Evolutionary conservation across 2,888 invertebrate genomes (phyloP), one percentile per base, ranked within the genome.

Genomic region (Chelonus formosanus): DNA sequence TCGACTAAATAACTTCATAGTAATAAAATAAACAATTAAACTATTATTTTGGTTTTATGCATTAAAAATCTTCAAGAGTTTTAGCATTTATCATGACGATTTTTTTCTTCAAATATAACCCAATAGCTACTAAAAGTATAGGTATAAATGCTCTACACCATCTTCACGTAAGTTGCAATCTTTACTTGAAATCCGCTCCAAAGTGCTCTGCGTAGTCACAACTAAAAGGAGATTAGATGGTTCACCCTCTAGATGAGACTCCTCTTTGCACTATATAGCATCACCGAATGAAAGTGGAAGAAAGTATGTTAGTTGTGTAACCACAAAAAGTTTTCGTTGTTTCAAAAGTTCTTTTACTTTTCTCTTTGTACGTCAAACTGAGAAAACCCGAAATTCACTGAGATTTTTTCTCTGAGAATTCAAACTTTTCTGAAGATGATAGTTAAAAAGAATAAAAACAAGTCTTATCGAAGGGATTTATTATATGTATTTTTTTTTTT

Each of bases 221-320:
- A 58, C 58, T 58, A 58, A 45, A 52, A 59, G 58, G 54, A 65
- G 59, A 65, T 65, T 65, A 59, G 58, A 65, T 65, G 64, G 52
- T 50, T 50, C 53, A 45, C 45, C 64, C 58, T 65, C 58, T 53
- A 53, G 36, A 35, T 45, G 32, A 57, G 53, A 65, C 44, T 58
- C 43, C 47, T 40, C 50, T 43, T 6, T 10, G 8, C 36, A 2
- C 36, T n/a, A 36, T 47, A 7, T 34, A 50, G 60, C 40, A 61
- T 20, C 52, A 3, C 36, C n/a, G 47, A 34, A 40, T 40, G 40
- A 40, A 40, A 40, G 40, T 40, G 40, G 40, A 40, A 40, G 36
- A 63, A 47, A 47, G 63, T 55, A 55, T 55, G 63, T 63, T 63
- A 55, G 48, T 45, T 20, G 34, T 55, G 55, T 55, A 35, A 63